Evolutionary conservation across 2,888 invertebrate genomes (phyloP), one percentile per base, ranked within the genome.

Genomic region (Ophraella communa): DNA sequence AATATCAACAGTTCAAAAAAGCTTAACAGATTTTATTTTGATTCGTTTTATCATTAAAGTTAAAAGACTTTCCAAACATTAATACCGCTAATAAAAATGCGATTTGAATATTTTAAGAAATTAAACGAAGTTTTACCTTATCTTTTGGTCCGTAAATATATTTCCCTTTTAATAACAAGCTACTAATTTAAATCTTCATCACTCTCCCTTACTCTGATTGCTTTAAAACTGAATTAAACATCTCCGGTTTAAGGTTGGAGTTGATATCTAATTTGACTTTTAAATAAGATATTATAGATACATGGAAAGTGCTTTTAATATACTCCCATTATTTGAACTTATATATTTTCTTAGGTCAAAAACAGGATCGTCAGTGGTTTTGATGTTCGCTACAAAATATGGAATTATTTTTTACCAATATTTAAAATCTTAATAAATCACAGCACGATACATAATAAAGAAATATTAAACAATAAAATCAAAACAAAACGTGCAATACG

Each of bases 261-360:
- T 27, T 17, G 27, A 51, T 51, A 27, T 51, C 49, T 27, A 51
- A 51, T 51, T 51, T 51, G 14, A 51, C 24, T 24, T 51, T 23
- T 17, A 27, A 24, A 51, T 49, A 14, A 21, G n/a, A 49, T 49
- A 23, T 51, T 27, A 51, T 27, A 51, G 27, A 27, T 27, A 24
- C 17, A 27, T 27, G 17, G 17, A 27, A 51, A 51, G 14, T 24
- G 49, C 27, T 51, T 51, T 51, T 27, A 51, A 39, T 17, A 17
- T n/a, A 39, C 14, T 14, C 30, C 11, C 30, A 5, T 39, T 39
- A 2, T 14, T 14, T 39, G 14, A 39, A 39, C 17, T 7, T 17
- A 39, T 39, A 14, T 39, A 39, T 39, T 39, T 39, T 2, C 17
- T 14, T 7, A 7, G 17, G 39, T 39, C 39, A 39, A 39, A 39